These are phyloP conservation scores for Octomys mimax DNA, from an alignment of 2,797 vertebrate genomes.

Conservation along the genomic window DNA sequence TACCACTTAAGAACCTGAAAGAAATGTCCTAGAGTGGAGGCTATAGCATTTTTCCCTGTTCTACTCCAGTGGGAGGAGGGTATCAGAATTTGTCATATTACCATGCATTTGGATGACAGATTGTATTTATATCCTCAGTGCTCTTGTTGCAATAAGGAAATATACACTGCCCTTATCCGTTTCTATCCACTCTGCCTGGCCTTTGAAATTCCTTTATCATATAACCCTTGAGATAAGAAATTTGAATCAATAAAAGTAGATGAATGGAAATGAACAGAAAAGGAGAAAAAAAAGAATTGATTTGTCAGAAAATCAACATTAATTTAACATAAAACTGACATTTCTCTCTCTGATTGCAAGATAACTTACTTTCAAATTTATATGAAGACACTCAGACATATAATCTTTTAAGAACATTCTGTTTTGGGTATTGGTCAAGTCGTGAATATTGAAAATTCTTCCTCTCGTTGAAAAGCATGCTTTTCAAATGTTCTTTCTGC, in stretches of 20 bases:
- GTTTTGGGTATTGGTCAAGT: neutral
- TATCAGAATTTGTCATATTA: neutral
- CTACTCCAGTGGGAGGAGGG: neutral
- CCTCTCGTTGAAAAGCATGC: neutral
- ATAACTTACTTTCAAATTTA: constrained; percentile 25
- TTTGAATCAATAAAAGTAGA: neutral
- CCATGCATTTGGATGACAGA: neutral
- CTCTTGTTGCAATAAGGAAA: neutral
- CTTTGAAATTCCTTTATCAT: neutral
- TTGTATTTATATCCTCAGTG: neutral
- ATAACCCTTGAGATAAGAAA: constrained; percentile 9
- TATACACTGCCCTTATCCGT: neutral
- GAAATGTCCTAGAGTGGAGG: neutral
- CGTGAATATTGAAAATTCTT: neutral
- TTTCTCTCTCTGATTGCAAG: neutral
- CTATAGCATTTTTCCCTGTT: neutral
- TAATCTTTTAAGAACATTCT: constrained; percentile 4
- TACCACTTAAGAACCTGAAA: neutral
- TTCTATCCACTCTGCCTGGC: neutral
- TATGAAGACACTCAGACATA: neutral
- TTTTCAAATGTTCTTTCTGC: constrained; percentile 4
- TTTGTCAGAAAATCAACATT: neutral
- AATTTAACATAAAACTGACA: neutral
- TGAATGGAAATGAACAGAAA: constrained; percentile 4
- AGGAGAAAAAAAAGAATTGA: neutral